These are phyloP conservation scores for Atractosteus spatula DNA, from an alignment of 2,113 vertebrate species.

Conservation along the genomic window DNA sequence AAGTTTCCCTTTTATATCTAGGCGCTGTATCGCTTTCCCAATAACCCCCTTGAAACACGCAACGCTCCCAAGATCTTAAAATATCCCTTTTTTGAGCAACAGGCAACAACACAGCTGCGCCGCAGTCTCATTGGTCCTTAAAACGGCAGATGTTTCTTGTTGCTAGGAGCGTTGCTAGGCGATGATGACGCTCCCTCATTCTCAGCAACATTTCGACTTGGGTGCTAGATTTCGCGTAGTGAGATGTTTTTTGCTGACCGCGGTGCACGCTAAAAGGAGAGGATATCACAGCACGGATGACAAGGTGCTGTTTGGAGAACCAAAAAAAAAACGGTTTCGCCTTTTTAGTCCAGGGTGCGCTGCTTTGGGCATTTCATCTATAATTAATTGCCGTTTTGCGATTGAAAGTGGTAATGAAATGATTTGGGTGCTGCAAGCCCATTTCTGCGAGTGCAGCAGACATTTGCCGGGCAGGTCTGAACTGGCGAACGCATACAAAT, in stretches of 20 bases:
- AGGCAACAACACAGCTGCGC: conserved; percentile 55
- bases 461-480: no score
- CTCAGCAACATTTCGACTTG: conserved; percentile 33
- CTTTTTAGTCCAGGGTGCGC: no score
- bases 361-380: no score
- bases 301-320: no score
- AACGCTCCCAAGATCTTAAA: conserved; percentile 50
- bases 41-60: conserved; percentile 37
- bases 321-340: no score
- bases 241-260: conserved; percentile 12
- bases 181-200: conserved; percentile 55
- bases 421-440: no score
- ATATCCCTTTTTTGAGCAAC: conserved; percentile 48
- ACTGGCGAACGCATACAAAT: no score
- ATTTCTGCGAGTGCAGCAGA: no score
- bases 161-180: conserved; percentile 86
- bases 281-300: not conserved
- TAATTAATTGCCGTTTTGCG: no score
- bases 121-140: conserved; percentile 77
- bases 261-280: not conserved
- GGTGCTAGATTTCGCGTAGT: conserved; percentile 27
- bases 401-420: no score
- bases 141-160: conserved; percentile 83
- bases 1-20: conserved; percentile 25
- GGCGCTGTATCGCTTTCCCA: conserved; percentile 28